Percentiles rank a stretch among this genome's conserved stretches.
phyloP scores from a whole-genome alignment of 2,888 invertebrate species.

The Microctonus brassicae region DNA sequence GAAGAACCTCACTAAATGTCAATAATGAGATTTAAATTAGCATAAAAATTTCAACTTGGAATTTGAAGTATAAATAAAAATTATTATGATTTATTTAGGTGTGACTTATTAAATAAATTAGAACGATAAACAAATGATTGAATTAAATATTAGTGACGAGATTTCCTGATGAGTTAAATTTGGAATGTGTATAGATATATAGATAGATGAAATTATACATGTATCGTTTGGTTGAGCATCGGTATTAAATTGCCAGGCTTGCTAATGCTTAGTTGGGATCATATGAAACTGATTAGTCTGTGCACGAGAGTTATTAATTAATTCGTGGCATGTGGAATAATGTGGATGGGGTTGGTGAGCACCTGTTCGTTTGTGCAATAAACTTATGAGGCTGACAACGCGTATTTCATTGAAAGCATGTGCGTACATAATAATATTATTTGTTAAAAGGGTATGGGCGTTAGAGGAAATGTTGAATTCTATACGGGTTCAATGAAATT shows the following conservation, averaged over 20 bases:
- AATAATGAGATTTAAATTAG: no score
- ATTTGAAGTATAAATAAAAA: not conserved
- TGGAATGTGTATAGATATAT: not conserved
- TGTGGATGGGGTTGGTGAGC: not conserved
- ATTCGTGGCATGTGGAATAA: conserved; percentile 30
- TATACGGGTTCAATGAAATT: conserved; percentile 33
- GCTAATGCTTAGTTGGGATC: conserved; percentile 26
- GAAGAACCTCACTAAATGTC: no score
- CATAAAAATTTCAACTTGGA: no score
- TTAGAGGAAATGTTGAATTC: not conserved
- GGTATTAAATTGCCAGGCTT: conserved; percentile 16
- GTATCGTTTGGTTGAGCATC: conserved; percentile 6
- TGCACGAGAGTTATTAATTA: conserved; percentile 25
- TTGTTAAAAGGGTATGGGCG: conserved; percentile 8
- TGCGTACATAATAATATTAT: conserved; percentile 42
- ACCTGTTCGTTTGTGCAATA: conserved; percentile 23
- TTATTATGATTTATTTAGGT: not conserved
- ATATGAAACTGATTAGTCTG: conserved; percentile 2
- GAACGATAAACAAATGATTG: not conserved
- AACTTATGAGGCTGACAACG: conserved; percentile 22
- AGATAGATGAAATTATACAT: not conserved
- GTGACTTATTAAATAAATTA: not conserved
- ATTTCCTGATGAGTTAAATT: not conserved
- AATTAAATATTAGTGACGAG: not conserved
- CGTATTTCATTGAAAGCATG: conserved; percentile 35